Conservation (phyloP, 2,797 vertebrate species). For the Clarias laeviceps region DNA sequence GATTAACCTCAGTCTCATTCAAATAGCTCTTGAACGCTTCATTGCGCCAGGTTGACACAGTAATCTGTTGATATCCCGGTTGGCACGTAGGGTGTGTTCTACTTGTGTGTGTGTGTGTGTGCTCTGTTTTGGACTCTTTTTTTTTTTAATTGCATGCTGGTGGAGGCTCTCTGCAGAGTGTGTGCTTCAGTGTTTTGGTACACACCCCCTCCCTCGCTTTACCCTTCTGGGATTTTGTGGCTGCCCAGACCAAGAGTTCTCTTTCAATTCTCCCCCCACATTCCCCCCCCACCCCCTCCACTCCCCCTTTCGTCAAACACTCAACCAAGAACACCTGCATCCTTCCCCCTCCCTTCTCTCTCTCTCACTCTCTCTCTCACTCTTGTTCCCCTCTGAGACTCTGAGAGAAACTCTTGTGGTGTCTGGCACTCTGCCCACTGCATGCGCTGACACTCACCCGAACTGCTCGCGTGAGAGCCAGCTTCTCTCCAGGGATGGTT, state of each 20-base stretch:
- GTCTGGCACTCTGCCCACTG: conserved; percentile 65
- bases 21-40: conserved; percentile 19
- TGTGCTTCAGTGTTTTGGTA: conserved; percentile 38
- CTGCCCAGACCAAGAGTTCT: conserved; percentile 38
- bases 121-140: conserved; percentile 35
- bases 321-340: conserved; percentile 50
- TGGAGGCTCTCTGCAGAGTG: conserved; percentile 18
- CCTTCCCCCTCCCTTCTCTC: conserved; percentile 29
- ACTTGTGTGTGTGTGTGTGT: conserved; percentile 3
- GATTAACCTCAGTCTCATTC: conserved; percentile 26
- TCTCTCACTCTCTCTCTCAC: conserved; percentile 29
- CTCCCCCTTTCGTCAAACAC: conserved; percentile 18
- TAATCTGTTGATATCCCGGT: conserved; percentile 32
- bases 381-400: conserved; percentile 50
- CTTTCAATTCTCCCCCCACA: neutral
- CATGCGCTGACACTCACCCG: conserved; percentile 66
- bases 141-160: conserved; percentile 43
- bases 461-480: conserved; percentile 68
- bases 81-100: conserved; percentile 9
- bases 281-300: neutral
- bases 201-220: neutral
- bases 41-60: conserved; percentile 37
- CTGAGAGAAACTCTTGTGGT: conserved; percentile 54
- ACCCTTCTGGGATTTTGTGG: conserved; percentile 39
- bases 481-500: conserved; percentile 49